phyloP scores from a whole-genome alignment of 2,113 vertebrate species.

The Perccottus glenii region DNA sequence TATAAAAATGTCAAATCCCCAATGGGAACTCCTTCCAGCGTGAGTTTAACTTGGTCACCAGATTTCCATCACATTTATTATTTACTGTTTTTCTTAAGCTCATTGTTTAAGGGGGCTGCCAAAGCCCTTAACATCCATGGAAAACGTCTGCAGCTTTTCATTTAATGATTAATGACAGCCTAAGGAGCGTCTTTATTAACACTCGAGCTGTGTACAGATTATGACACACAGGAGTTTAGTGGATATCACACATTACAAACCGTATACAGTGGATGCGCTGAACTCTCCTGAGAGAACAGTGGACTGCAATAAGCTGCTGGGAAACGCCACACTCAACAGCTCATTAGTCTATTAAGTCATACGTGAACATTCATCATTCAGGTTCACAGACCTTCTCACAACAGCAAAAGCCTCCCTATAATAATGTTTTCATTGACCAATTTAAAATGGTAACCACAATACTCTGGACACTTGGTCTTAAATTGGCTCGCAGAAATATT shows the following conservation, averaged over 20 bases:
- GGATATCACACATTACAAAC: neutral
- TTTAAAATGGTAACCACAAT: neutral
- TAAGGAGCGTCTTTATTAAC: neutral
- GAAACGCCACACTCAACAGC: neutral
- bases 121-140: neutral
- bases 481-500: neutral
- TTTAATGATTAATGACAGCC: slow-evolving; percentile 5
- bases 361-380: slow-evolving; percentile 4
- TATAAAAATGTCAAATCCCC: neutral
- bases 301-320: slow-evolving; percentile 10
- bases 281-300: slow-evolving; percentile 2
- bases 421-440: neutral
- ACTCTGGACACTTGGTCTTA: neutral
- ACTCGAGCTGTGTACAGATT: slow-evolving; percentile 1
- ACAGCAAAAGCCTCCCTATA: neutral
- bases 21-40: neutral
- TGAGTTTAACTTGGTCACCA: slow-evolving; percentile 1
- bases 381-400: no score
- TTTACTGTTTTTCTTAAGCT: slow-evolving; percentile 2
- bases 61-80: neutral
- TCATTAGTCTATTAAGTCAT: slow-evolving; percentile 7
- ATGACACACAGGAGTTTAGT: neutral
- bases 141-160: slow-evolving; percentile 1
- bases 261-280: neutral
- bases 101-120: neutral